Base-by-base conservation (phyloP, 2,888 invertebrate genomes). In the Leptinotarsa rubiginosa region DNA sequence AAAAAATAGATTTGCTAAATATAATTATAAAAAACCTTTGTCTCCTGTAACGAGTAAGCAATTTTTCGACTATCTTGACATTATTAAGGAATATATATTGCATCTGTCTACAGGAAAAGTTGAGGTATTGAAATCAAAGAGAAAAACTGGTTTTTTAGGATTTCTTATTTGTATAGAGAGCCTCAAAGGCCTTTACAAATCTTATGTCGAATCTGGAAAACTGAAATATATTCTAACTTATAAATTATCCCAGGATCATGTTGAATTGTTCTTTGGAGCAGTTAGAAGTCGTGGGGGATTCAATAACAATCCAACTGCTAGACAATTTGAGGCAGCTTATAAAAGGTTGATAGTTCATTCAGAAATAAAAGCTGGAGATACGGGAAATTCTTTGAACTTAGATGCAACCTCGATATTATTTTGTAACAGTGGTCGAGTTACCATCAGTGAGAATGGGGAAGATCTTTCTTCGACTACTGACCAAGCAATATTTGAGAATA, bases 281-380 rank as follows among this genome's bases (percentile, higher is more conserved):
- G 65, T 76, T 12, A 65, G 79, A 62, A 72, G 76, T 77, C 75
- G 54, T 56, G 72, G 68, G 52, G 77, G 78, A 7, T 77, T 49
- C 62, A 77, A 78, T 70, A 78, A 79, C 56, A 78, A 79, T 70
- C 77, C 76, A 15, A 73, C 75, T 31, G 72, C 69, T 22, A 65
- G 73, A 25, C 75, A 78, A 25, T 77, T 77, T 73, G 67, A 71
- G 47, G n/a, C n/a, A n/a, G n/a, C n/a, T n/a, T n/a, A n/a, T n/a
- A n/a, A n/a, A n/a, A n/a, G n/a, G n/a, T n/a, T n/a, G n/a, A n/a
- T n/a, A n/a, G n/a, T n/a, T n/a, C n/a, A n/a, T n/a, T n/a, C n/a
- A n/a, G n/a, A n/a, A n/a, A n/a, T n/a, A n/a, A n/a, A n/a, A n/a
- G n/a, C n/a, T n/a, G n/a, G n/a, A n/a, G n/a, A n/a, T n/a, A 54